These are phyloP conservation scores for Centrocercus urophasianus DNA, from an alignment of 2,113 vertebrate genomes.

Conservation along the genomic window DNA sequence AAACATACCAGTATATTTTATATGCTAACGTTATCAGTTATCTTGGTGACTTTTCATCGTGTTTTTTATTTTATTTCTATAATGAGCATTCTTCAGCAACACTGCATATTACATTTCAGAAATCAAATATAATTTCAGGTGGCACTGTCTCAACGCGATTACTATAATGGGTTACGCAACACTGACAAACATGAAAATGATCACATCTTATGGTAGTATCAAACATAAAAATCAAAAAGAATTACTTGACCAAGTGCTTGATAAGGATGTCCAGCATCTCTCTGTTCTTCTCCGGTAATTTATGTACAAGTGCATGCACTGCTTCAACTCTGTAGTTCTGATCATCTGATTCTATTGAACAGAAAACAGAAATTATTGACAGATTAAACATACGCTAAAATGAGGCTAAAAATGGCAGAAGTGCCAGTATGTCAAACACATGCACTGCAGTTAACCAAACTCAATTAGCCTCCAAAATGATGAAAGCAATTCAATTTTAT, in stretches of 20 bases:
- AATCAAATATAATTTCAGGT: background rate
- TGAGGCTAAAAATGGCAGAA: background rate
- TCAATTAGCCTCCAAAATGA: background rate
- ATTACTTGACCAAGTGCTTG: conserved; percentile 93
- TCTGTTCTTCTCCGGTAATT: conserved; percentile 91
- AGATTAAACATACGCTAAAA: background rate
- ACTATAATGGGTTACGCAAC: background rate
- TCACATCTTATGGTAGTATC: background rate
- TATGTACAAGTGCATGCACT: conserved; percentile 91
- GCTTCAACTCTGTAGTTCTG: conserved; percentile 95
- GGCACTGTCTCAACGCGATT: background rate
- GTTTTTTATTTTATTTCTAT: background rate
- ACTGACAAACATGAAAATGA: background rate
- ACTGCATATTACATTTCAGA: background rate
- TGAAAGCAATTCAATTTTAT: background rate
- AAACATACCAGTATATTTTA: background rate
- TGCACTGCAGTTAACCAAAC: background rate
- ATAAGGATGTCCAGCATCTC: conserved; percentile 97
- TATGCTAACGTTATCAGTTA: background rate
- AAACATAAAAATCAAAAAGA: conserved; percentile 10
- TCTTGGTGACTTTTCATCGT: background rate
- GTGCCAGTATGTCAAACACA: background rate
- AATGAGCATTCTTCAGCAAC: background rate
- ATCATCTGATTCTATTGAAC: conserved; percentile 91
- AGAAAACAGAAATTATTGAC: conserved; percentile 1